A percentile compares a stretch with the other conserved stretches of the same genome.
Evolutionary conservation across 2,113 vertebrate genomes (phyloP).

Genomic region (Ictalurus furcatus): DNA sequence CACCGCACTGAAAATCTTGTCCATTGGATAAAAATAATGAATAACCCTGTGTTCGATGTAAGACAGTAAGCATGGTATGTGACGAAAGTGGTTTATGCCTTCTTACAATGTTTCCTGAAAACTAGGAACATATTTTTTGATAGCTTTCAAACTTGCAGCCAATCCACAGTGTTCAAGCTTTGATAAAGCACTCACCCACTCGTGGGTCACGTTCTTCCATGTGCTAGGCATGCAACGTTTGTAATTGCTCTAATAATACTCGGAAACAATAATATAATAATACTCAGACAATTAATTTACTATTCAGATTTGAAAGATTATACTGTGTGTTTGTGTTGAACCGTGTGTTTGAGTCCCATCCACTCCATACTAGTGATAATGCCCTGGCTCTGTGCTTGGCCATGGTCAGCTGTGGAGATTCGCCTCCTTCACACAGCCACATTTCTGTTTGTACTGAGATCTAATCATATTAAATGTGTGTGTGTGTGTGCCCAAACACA

Average conservation of each 20-base stretch:
- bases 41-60: background rate
- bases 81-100: background rate
- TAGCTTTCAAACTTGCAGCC: background rate
- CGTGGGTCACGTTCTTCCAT: background rate
- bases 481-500: background rate
- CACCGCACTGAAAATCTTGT: background rate
- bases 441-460: background rate
- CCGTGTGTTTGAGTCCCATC: background rate
- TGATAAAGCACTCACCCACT: background rate
- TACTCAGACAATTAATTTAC: background rate
- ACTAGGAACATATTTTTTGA: background rate
- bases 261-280: background rate
- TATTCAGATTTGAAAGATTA: background rate
- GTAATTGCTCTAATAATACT: background rate
- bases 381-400: background rate
- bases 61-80: background rate
- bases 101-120: background rate
- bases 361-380: background rate
- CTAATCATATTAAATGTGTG: background rate
- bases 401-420: background rate
- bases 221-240: background rate
- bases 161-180: background rate
- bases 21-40: background rate
- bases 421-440: too few relatives aligned
- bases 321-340: background rate